A percentile compares a stretch with the other conserved stretches of the same genome.
Evolutionary conservation across 2,797 vertebrate species (phyloP).

Genomic region (Chanos chanos): DNA sequence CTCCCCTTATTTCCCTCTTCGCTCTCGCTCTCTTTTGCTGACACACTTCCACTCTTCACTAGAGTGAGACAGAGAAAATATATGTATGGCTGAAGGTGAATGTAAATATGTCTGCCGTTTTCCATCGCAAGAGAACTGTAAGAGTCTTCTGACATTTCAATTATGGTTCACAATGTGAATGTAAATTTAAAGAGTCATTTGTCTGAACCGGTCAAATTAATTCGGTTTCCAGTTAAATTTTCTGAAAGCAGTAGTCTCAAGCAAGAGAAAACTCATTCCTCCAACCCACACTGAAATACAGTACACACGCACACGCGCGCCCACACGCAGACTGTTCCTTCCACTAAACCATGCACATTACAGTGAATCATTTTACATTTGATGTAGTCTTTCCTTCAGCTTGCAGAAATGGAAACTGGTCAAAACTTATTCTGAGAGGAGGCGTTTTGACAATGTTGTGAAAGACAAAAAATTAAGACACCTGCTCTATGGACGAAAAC

Average conservation of each 20-base stretch:
- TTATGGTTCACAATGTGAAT: slow-evolving; percentile 57
- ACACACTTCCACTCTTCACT: too few species aligned
- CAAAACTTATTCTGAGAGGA: too few species aligned
- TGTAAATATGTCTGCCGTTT: slow-evolving; percentile 15
- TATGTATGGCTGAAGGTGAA: too few species aligned
- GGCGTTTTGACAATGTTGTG: too few species aligned
- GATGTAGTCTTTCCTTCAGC: not conserved
- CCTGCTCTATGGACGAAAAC: too few species aligned
- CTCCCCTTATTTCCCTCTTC: too few species aligned
- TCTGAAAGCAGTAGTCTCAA: slow-evolving; percentile 49
- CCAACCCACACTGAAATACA: slow-evolving; percentile 1
- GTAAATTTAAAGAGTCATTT: slow-evolving; percentile 48
- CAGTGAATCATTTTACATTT: not conserved
- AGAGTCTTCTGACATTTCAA: slow-evolving; percentile 58
- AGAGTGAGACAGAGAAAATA: too few species aligned
- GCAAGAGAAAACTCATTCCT: slow-evolving; percentile 25
- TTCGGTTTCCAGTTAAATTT: slow-evolving; percentile 51
- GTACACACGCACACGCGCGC: not conserved
- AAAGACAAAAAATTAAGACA: too few species aligned
- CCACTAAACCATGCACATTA: not conserved
- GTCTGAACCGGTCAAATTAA: slow-evolving; percentile 47
- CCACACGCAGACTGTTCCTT: not conserved
- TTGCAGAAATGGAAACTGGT: too few species aligned
- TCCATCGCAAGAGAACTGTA: slow-evolving; percentile 17
- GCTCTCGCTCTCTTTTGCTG: too few species aligned